These are phyloP conservation scores for Netelia melanura DNA, from an alignment of 2,888 invertebrate genomes.

Conservation along the genomic window DNA sequence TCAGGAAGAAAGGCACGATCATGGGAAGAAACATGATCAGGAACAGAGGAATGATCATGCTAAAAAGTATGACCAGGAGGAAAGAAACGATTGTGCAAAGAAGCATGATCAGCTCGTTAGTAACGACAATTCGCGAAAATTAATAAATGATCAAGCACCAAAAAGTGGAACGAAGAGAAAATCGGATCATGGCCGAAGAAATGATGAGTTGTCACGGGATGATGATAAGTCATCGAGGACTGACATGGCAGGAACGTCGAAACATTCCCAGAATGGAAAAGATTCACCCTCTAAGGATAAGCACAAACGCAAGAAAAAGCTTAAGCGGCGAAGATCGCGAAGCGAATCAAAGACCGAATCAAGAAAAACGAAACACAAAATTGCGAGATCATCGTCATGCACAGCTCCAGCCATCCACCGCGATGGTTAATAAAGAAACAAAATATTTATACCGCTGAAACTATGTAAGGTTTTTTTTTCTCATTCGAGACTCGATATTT, in stretches of 20 bases:
- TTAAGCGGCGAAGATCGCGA: conserved; percentile 74
- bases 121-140: neutral
- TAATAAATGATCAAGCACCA: neutral
- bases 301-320: conserved; percentile 74
- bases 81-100: neutral
- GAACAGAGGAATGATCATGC: neutral
- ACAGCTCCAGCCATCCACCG: conserved; percentile 31
- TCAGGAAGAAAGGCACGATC: neutral
- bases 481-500: neutral
- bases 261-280: conserved; percentile 44
- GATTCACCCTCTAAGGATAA: conserved; percentile 69
- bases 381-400: conserved; percentile 44
- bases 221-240: neutral
- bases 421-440: conserved; percentile 5
- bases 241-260: conserved; percentile 32
- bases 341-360: conserved; percentile 76
- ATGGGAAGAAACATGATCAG: conserved; percentile 5
- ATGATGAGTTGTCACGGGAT: neutral
- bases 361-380: conserved; percentile 61
- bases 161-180: conserved; percentile 21
- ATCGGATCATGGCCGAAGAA: conserved; percentile 15
- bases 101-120: neutral
- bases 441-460: neutral
- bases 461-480: neutral
- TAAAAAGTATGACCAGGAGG: neutral